These are phyloP conservation scores for Rhopalosiphum nymphaeae DNA, from an alignment of 2,888 invertebrate species.

Conservation along the genomic window DNA sequence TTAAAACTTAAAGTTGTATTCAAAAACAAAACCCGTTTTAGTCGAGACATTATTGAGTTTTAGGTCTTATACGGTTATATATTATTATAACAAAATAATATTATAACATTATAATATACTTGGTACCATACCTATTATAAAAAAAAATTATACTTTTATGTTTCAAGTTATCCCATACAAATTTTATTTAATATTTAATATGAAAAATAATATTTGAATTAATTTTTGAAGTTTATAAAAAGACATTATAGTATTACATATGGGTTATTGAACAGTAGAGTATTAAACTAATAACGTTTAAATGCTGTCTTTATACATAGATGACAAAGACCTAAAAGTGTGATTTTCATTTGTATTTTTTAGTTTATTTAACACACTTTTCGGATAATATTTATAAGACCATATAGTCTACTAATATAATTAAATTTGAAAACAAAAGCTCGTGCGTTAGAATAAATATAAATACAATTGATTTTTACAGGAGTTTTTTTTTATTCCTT, in stretches of 20 bases:
- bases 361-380: neutral
- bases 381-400: neutral
- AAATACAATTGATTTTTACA: conserved; percentile 35
- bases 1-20: neutral
- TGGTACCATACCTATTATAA: neutral
- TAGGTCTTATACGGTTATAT: neutral
- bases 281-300: neutral
- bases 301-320: neutral
- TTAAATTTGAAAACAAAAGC: conserved; percentile 23
- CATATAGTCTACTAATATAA: neutral
- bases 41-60: neutral
- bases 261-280: neutral
- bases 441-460: neutral
- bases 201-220: neutral
- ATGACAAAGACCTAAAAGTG: neutral
- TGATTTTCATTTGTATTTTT: neutral
- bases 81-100: neutral
- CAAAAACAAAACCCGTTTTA: neutral
- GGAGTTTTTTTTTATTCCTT: neutral
- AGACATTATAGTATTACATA: neutral
- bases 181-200: neutral
- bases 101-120: neutral
- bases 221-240: neutral
- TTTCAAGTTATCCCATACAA: neutral
- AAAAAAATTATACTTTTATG: neutral